A percentile compares a stretch with the other conserved stretches of the same genome.
These are phyloP conservation scores for Rousettus leschenaultii DNA, from an alignment of 2,113 vertebrate genomes.

Conservation along the genomic window DNA sequence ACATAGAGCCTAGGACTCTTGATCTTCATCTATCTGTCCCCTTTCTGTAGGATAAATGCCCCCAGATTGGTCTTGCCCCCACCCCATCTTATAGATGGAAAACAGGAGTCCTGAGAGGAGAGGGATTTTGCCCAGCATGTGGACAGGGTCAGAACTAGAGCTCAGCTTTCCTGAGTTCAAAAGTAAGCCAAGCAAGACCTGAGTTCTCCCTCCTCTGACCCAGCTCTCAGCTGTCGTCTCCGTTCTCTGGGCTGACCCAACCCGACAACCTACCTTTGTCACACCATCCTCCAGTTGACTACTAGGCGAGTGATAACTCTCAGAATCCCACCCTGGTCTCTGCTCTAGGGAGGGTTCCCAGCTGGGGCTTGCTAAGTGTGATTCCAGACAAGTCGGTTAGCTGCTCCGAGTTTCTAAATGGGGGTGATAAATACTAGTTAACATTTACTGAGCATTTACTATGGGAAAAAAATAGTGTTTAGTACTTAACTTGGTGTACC, in stretches of 20 bases:
- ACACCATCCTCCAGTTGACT: background rate
- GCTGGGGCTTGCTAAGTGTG: no score
- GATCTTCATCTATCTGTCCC: background rate
- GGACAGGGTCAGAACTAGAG: rapidly evolving
- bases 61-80: background rate
- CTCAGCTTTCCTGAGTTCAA: background rate
- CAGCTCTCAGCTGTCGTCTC: background rate
- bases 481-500: no score
- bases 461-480: background rate
- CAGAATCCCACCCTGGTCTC: background rate
- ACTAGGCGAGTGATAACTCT: rapidly evolving
- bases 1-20: background rate
- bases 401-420: background rate
- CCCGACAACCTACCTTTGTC: background rate
- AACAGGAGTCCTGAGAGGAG: background rate
- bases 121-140: background rate
- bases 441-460: background rate
- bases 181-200: background rate
- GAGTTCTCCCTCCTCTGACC: background rate
- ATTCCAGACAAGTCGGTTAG: background rate
- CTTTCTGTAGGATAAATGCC: background rate
- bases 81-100: background rate
- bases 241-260: background rate
- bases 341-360: background rate
- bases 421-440: background rate